These are phyloP conservation scores for Amyelois transitella DNA, from an alignment of 1,140 invertebrate species.

Conservation along the genomic window DNA sequence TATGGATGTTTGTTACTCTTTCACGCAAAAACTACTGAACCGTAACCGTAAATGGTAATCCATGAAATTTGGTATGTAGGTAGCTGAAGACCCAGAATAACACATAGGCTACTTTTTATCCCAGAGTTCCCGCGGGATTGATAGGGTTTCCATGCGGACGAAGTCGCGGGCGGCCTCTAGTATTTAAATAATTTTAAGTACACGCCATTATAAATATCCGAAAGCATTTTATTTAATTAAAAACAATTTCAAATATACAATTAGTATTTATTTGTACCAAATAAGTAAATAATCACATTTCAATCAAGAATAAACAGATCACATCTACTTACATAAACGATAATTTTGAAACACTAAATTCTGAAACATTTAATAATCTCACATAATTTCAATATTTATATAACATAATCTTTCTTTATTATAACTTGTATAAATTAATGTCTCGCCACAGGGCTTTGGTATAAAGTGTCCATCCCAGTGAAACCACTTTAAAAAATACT, in stretches of 20 bases:
- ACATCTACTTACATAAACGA: slow-evolving; percentile 29
- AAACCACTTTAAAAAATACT: slow-evolving; percentile 10
- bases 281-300: slow-evolving; percentile 46
- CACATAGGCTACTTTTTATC: no score
- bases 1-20: no score
- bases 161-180: no score
- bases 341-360: slow-evolving; percentile 37
- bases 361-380: slow-evolving; percentile 16
- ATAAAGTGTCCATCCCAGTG: slow-evolving; percentile 13
- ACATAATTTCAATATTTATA: slow-evolving; percentile 1
- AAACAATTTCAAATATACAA: slow-evolving; percentile 30
- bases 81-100: no score
- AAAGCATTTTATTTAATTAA: slow-evolving; percentile 10
- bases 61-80: no score
- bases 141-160: no score
- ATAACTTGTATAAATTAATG: neutral
- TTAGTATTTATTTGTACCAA: slow-evolving; percentile 58
- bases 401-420: slow-evolving; percentile 6
- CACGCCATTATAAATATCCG: neutral
- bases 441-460: neutral
- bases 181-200: no score
- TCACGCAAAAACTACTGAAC: no score
- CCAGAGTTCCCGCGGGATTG: no score
- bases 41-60: no score
- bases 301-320: slow-evolving; percentile 24